These are phyloP conservation scores for Ammodytes dubius DNA, from an alignment of 2,113 vertebrate genomes.

Conservation along the genomic window DNA sequence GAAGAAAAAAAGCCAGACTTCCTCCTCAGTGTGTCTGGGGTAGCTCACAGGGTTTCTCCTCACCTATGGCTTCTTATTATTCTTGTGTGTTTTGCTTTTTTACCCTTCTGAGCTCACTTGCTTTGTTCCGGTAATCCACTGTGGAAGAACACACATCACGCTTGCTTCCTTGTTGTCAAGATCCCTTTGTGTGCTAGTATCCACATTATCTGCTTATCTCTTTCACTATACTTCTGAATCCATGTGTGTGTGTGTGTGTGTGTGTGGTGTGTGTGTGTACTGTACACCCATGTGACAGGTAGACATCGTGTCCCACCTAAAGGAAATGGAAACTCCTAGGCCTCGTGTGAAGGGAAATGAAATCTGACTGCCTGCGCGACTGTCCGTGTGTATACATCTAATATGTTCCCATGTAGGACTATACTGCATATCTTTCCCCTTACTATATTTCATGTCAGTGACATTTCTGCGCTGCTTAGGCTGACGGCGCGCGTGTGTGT, in stretches of 20 bases:
- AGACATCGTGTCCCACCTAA: slow-evolving; percentile 27
- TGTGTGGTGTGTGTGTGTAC: slow-evolving; percentile 8
- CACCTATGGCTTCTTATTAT: slow-evolving; percentile 33
- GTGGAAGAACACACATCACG: slow-evolving; percentile 9
- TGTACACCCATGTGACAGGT: slow-evolving; percentile 38
- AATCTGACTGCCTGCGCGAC: slow-evolving; percentile 36
- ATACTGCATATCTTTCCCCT: neutral
- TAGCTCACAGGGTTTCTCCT: slow-evolving; percentile 53
- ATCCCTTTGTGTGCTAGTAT: slow-evolving; percentile 4
- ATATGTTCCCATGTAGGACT: slow-evolving; percentile 39
- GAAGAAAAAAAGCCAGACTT: slow-evolving; percentile 53
- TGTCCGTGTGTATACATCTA: slow-evolving; percentile 33
- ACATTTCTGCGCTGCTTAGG: slow-evolving; percentile 6
- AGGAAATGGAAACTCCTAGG: slow-evolving; percentile 60
- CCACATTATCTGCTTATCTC: neutral
- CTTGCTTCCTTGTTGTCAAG: slow-evolving; percentile 7
- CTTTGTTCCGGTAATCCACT: slow-evolving; percentile 29
- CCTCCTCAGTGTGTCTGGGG: slow-evolving; percentile 33
- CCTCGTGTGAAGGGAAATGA: slow-evolving; percentile 45
- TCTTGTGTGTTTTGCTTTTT: neutral
- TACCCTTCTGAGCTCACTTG: neutral
- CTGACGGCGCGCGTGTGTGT: slow-evolving; percentile 26
- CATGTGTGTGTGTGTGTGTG: neutral
- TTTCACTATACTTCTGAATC: neutral
- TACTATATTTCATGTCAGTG: slow-evolving; percentile 14